Conservation (phyloP, 2,888 invertebrate genomes). For the Orchesella flavescens region DNA sequence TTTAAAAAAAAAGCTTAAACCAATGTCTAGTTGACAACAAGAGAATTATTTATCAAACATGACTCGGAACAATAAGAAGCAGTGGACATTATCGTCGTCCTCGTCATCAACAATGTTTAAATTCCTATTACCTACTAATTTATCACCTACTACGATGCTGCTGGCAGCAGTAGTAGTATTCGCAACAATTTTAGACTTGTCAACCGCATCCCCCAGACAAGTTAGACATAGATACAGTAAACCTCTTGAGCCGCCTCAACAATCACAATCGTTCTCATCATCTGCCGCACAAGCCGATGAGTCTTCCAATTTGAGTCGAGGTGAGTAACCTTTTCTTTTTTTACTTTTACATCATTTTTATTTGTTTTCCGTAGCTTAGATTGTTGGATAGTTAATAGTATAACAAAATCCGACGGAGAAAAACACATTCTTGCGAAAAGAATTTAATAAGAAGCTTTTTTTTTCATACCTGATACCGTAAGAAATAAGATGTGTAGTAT, state of each 20-base stretch:
- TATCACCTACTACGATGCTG: constrained; percentile 43
- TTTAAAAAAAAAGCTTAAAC: not conserved
- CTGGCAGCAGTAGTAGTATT: constrained; percentile 38
- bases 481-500: not conserved
- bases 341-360: constrained; percentile 12
- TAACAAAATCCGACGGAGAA: not conserved
- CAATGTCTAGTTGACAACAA: constrained; percentile 14
- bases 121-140: constrained; percentile 38
- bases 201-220: constrained; percentile 48
- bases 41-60: not conserved
- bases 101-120: constrained; percentile 24
- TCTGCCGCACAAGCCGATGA: constrained; percentile 33
- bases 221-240: constrained; percentile 59
- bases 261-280: constrained; percentile 15
- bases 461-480: not conserved
- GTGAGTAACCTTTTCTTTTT: constrained; percentile 54
- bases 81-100: constrained; percentile 15
- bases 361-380: constrained; percentile 10
- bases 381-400: too few relatives aligned
- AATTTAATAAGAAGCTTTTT: constrained; percentile 1
- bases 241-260: constrained; percentile 36
- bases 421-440: not conserved
- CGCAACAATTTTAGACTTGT: constrained; percentile 35
- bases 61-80: constrained; percentile 4
- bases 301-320: constrained; percentile 60